Base-by-base conservation (phyloP, 2,113 vertebrate genomes). In the Cranoglanis bouderius region DNA sequence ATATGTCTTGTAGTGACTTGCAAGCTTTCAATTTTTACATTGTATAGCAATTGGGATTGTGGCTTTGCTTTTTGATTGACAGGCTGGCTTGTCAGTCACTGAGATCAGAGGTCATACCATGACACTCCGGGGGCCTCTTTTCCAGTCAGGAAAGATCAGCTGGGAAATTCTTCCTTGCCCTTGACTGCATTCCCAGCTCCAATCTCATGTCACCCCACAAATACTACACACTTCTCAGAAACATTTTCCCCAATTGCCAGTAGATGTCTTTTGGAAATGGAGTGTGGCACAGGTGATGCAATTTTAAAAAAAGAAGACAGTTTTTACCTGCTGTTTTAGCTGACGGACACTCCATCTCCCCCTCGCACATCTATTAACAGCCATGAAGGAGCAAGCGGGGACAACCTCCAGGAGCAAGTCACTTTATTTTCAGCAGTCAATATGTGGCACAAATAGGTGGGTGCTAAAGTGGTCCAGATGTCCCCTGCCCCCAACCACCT, bases 391-490 rank as follows among this genome's bases (percentile, higher is more conserved):
- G 70, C 61, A 6, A 89, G 63, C 75, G 18, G 81, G 78, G 46
- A 49, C 46, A 49, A 49, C 91, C 91, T 92, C 89, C 85, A 90
- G 86, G 91, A 92, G 92, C 92, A 92, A 92, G 92, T 92, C 87
- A 85, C 89, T 92, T 90, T 92, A 92, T 93, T 93, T 93, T 93
- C 91, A 90, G 92, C 89, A 85, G 91, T 82, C 74, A 80, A 91
- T 89, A 74, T 57, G 21, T 43, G 65, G 90, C 86, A 85, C 38
- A 89, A 88, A 85, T 87, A 91, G 90, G 90, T 84, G 84, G 87
- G 59, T 75, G 29, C 85, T 91, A 92, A 91, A 89, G 84, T 84
- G 24, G 84, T 75, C 88, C 92, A 93, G 92, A 91, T 92, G 92
- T 92, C 92, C 85, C 40, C 59, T 87, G 61, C 83, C 86, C 86